Percentiles rank a stretch among this genome's conserved stretches.
Evolutionary conservation across 2,113 vertebrate species (phyloP).

Genomic region (Neomonachus schauinslandi): DNA sequence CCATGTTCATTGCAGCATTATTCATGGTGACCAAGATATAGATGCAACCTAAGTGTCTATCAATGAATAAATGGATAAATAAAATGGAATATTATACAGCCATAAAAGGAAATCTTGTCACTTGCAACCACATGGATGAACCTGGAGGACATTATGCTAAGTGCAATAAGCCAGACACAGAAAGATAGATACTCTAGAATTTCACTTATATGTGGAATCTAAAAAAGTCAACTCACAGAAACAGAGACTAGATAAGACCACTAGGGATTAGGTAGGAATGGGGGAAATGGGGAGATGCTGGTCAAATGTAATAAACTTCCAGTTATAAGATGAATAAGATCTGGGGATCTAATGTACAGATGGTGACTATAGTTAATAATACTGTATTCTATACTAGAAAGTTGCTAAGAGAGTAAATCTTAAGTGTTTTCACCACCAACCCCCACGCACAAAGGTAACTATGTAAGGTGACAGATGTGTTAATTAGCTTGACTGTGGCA

Average conservation of each 20-base stretch:
- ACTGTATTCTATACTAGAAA: not conserved
- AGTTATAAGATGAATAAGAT: not conserved
- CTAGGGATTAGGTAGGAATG: not conserved
- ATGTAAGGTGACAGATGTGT: not conserved
- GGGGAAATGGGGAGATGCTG: not conserved
- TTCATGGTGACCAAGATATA: not conserved
- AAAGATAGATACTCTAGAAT: not conserved
- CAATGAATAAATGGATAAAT: not conserved
- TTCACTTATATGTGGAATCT: not conserved
- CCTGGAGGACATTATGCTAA: not conserved
- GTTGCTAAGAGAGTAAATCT: not conserved
- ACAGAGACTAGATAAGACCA: not conserved
- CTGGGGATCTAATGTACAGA: not conserved
- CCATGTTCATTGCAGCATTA: not conserved
- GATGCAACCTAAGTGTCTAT: not conserved
- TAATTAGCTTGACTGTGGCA: not conserved
- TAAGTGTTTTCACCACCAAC: not conserved
- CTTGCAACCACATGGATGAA: not conserved
- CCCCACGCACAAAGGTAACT: not conserved
- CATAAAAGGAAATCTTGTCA: not conserved
- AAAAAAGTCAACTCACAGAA: not conserved
- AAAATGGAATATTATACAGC: not conserved
- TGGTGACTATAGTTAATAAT: not conserved
- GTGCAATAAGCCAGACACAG: not conserved
- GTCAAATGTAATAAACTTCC: not conserved